These are phyloP conservation scores for Hemiprocne comata DNA, from an alignment of 2,113 vertebrate genomes.

Conservation along the genomic window DNA sequence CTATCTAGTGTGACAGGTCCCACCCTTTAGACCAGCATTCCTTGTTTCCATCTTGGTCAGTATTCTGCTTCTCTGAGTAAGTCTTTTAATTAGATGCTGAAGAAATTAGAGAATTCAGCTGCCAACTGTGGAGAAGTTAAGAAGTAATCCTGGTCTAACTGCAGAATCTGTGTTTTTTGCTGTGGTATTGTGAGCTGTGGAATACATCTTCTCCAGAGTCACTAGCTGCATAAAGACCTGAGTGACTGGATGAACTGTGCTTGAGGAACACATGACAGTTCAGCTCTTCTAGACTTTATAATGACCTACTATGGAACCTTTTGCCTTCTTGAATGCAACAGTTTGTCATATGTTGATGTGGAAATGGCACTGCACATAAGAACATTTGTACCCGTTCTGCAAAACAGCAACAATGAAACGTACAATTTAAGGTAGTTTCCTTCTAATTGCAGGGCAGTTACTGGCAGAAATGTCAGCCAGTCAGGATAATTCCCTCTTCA, in stretches of 20 bases:
- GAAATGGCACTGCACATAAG: background rate
- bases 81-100: background rate
- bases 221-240: background rate
- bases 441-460: background rate
- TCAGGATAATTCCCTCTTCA: background rate
- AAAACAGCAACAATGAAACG: background rate
- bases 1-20: background rate
- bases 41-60: background rate
- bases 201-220: background rate
- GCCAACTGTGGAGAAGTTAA: background rate
- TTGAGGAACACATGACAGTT: background rate
- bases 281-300: background rate
- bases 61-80: background rate
- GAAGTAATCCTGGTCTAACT: background rate
- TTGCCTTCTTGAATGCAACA: background rate
- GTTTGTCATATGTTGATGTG: background rate
- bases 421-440: background rate
- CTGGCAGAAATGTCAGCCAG: background rate
- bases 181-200: background rate
- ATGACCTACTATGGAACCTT: background rate
- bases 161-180: background rate
- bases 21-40: background rate
- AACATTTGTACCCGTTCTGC: background rate
- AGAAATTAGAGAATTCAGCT: background rate
- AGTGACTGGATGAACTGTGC: background rate